Conservation (phyloP, 2,113 vertebrate species). For the Onychostruthus taczanowskii region DNA sequence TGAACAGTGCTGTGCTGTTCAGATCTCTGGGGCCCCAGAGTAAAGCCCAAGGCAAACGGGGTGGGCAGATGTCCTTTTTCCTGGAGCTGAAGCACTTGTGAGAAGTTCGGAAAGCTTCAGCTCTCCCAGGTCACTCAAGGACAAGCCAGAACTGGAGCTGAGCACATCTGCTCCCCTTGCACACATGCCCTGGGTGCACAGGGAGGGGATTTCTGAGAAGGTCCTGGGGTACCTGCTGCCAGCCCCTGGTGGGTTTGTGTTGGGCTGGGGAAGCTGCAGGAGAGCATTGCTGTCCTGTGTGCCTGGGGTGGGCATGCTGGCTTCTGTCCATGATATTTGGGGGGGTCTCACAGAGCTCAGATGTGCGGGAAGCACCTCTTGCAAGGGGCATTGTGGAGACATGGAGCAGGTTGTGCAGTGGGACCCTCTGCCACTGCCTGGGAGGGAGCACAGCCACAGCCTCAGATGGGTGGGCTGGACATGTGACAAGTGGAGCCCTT, state of each 20-base stretch:
- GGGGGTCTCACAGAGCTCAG: accelerated
- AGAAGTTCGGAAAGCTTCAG: neutral
- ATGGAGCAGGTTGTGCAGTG: neutral
- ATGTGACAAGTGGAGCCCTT: neutral
- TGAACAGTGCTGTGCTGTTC: neutral
- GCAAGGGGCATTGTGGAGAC: accelerated
- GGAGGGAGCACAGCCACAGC: neutral
- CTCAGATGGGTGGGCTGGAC: accelerated
- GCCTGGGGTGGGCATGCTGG: accelerated
- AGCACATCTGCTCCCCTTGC: neutral
- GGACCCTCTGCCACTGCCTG: neutral
- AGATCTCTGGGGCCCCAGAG: neutral
- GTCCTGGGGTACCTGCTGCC: accelerated
- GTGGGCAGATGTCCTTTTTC: neutral
- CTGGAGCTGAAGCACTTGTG: neutral
- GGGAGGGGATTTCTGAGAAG: neutral
- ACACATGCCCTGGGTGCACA: accelerated
- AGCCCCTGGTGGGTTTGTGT: accelerated
- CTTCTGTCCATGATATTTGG: accelerated
- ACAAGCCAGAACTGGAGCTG: neutral
- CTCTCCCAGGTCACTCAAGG: neutral
- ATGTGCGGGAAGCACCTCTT: accelerated
- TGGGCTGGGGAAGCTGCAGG: neutral
- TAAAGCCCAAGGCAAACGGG: neutral
- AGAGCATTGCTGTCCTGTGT: accelerated